Base-by-base conservation (phyloP, 1,140 invertebrate species). In the Macrobrachium rosenbergii region DNA sequence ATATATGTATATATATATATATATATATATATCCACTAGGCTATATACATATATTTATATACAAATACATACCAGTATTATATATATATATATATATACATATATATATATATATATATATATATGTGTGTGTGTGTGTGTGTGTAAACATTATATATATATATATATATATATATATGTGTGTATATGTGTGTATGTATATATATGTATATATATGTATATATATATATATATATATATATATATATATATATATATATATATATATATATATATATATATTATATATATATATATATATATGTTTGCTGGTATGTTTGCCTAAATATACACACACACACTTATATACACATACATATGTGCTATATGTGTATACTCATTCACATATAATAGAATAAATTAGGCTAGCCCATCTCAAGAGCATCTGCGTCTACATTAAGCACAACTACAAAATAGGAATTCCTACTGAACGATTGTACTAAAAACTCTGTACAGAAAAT, bases 251-350 rank as follows among this genome's bases (percentile, higher is more conserved):
- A 67, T 67, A 67, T 67, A 67, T 67, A 67, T 67, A 67, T 67
- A 67, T 67, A 67, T 67, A 67, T 67, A 67, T 67, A 67, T 67
- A 67, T 67, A 67, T 67, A 67, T 67, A 67, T 67, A 67, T 67
- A 67, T 67, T 52, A 67, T 67, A 67, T 67, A 67, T 19, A 67
- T 23, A 67, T 19, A 67, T 19, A 67, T 19, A 67, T 67, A 67
- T n/a, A 67, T 52, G 10, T 6, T 52, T 52, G 5, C 10, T 52
- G 10, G 5, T 52, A 52, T n/a, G n/a, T n/a, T n/a, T n/a, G n/a
- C n/a, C n/a, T n/a, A n/a, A n/a, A 21, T n/a, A n/a, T n/a, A n/a
- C n/a, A n/a, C n/a, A n/a, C n/a, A n/a, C n/a, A n/a, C n/a, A n/a
- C n/a, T n/a, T n/a, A n/a, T n/a, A 21, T 21, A 69, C 5, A 21